These are phyloP conservation scores for Steinernema carpocapsae DNA, from an alignment of 2,888 invertebrate genomes.

Conservation along the genomic window DNA sequence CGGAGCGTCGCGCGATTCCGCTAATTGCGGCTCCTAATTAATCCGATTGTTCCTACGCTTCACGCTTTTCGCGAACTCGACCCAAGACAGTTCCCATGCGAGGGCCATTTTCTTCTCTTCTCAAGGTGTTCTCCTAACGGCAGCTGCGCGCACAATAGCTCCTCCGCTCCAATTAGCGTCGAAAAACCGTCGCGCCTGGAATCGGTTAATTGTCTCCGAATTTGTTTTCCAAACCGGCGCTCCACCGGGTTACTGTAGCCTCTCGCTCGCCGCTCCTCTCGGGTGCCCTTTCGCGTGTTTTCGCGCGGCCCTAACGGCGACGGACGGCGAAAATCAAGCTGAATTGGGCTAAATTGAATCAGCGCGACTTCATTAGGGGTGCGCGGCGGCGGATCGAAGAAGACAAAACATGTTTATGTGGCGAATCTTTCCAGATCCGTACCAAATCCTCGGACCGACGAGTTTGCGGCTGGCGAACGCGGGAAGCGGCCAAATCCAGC, in stretches of 20 bases:
- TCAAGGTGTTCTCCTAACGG: slow-evolving; percentile 14
- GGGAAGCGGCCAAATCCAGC: slow-evolving; percentile 87
- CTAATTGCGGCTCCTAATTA: slow-evolving; percentile 26
- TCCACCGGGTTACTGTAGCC: not conserved
- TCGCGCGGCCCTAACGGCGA: not conserved
- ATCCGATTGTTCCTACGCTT: slow-evolving; percentile 12
- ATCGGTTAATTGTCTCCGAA: slow-evolving; percentile 25
- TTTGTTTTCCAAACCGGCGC: not conserved
- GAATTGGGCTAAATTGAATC: slow-evolving; percentile 31
- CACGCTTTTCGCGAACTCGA: not conserved
- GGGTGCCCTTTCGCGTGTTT: slow-evolving; percentile 12
- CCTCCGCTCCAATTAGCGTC: not conserved
- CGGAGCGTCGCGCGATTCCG: not conserved
- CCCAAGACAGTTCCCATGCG: not conserved
- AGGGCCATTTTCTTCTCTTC: not conserved
- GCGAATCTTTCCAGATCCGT: slow-evolving; percentile 36
- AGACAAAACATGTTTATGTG: slow-evolving; percentile 26
- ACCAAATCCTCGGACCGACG: slow-evolving; percentile 38
- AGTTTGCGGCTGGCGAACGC: slow-evolving; percentile 37
- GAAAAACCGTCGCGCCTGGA: not conserved
- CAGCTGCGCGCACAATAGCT: slow-evolving; percentile 3
- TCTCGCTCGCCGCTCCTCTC: not conserved
- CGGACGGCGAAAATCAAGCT: not conserved
- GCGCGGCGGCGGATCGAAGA: not conserved
- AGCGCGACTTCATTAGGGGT: slow-evolving; percentile 22